Base-by-base conservation (phyloP, 2,797 vertebrate species). In the Merluccius polli region DNA sequence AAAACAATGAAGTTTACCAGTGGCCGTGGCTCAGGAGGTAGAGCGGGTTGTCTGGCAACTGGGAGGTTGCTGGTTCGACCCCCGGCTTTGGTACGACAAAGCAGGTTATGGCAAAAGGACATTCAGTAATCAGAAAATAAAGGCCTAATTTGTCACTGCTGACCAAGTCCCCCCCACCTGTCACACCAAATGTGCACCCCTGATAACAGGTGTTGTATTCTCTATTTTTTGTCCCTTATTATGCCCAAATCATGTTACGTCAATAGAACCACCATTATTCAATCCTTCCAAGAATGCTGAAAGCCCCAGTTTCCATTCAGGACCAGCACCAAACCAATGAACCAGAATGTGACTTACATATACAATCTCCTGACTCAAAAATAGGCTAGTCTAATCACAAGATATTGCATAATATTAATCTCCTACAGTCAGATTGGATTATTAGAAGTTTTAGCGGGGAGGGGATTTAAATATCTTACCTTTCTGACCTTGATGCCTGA, bases 401-500 rank as follows among this genome's bases (percentile, higher is more conserved):
- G 21, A 48, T 15, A 48, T 48, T 48, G 44, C 44, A 48, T 48
- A 48, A 21, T 18, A 48, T 4, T 21, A 48, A 48, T 21, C 32
- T 33, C 3, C 10, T 11, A 18, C 31, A 70, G 33, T n/a, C 32
- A 33, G 8, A 36, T 13, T 71, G 70, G 12, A 36, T 71, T 12
- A 72, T n/a, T n/a, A 72, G n/a, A 11, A 44, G 30, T 33, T 0
- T 27, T 10, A 67, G 13, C 3, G 63, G 24, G 27, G 75, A 12
- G 74, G 75, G 63, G 3, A 30, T 75, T 72, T 32, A 67, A 63
- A 4, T 32, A 24, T 0, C 80, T 86, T 86, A 92, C 92, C 91
- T 78, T 88, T 83, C 35, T 84, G 81, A 27, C 85, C 83, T 76
- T 87, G 80, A 76, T 69, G 85, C 32, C 79, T 87, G 80, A 71